Base-by-base conservation (phyloP, 2,888 invertebrate genomes). In the Allygus modestus region DNA sequence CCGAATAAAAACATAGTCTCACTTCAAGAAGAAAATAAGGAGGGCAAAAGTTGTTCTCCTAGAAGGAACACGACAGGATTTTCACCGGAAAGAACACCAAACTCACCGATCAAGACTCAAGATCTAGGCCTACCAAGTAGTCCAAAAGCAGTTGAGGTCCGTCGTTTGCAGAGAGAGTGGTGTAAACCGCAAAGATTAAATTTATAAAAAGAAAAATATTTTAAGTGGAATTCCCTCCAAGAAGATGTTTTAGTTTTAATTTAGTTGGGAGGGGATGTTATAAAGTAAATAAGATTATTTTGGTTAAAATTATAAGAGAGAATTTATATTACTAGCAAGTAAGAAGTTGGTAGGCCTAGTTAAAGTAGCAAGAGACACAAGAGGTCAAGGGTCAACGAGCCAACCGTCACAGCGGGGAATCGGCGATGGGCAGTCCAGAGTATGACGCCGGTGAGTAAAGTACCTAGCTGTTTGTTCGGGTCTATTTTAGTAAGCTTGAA, bases 241-340 rank as follows among this genome's bases (percentile, higher is more conserved):
- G 31, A 71, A 33, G 33, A 71, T 71, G 23, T 54, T 65, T 71
- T 31, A 20, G 4, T 28, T 71, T 71, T 71, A 33, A 9, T 71
- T 71, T 71, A 9, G 71, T 28, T 71, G 31, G 71, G 71, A 33
- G 37, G 71, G 33, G 37, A 71, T 71, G 71, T 71, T 33, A 31
- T 71, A 71, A 71, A 71, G 71, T 46, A 46, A 46, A n/a, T n/a
- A n/a, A n/a, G n/a, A n/a, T n/a, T n/a, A n/a, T n/a, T n/a, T n/a
- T n/a, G n/a, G 11, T 4, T 7, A 37, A 37, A 7, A 37, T 37
- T 37, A 7, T 37, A 37, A 37, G 11, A 37, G 37, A 37, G 37
- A 37, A 37, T 37, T 7, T 37, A 37, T 37, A 7, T 37, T 37
- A n/a, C n/a, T n/a, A n/a, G n/a, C n/a, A n/a, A n/a, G n/a, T n/a